Evolutionary conservation across 2,113 vertebrate genomes (phyloP).

Genomic region (Hirundichthys speculiger): DNA sequence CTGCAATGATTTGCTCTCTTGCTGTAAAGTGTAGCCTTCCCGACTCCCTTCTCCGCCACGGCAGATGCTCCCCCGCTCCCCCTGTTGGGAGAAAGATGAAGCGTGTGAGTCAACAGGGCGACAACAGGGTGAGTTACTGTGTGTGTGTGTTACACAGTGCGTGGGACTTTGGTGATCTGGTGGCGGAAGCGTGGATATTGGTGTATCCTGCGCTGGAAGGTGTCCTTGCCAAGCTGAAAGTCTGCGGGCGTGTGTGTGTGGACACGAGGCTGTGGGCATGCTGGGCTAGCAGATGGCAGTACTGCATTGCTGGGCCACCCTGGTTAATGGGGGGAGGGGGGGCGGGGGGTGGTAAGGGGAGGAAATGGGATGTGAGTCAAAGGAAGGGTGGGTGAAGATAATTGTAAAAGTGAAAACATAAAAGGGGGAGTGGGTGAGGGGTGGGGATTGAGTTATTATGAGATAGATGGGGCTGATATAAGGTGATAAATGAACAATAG

Average conservation of each 20-base stretch:
- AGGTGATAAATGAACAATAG: slow-evolving; percentile 40
- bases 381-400: slow-evolving; percentile 37
- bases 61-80: slow-evolving; percentile 78
- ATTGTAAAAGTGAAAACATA: slow-evolving; percentile 46
- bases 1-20: slow-evolving; percentile 40
- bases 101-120: slow-evolving; percentile 71
- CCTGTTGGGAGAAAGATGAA: slow-evolving; percentile 84
- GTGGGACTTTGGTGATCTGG: slow-evolving; percentile 59
- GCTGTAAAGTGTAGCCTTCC: slow-evolving; percentile 36
- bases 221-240: slow-evolving; percentile 67
- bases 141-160: slow-evolving; percentile 41
- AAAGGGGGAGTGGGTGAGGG: slow-evolving; percentile 22
- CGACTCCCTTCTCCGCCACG: slow-evolving; percentile 32
- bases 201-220: slow-evolving; percentile 74
- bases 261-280: slow-evolving; percentile 70
- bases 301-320: slow-evolving; percentile 70
- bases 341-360: slow-evolving; percentile 54
- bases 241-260: slow-evolving; percentile 56
- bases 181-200: slow-evolving; percentile 68
- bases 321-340: slow-evolving; percentile 60
- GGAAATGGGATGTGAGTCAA: slow-evolving; percentile 50
- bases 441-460: slow-evolving; percentile 31
- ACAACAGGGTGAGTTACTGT: slow-evolving; percentile 34
- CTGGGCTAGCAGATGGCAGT: slow-evolving; percentile 82
- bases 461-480: slow-evolving; percentile 29